These are phyloP conservation scores for Andricus curvator DNA, from an alignment of 2,888 invertebrate genomes.

Conservation along the genomic window DNA sequence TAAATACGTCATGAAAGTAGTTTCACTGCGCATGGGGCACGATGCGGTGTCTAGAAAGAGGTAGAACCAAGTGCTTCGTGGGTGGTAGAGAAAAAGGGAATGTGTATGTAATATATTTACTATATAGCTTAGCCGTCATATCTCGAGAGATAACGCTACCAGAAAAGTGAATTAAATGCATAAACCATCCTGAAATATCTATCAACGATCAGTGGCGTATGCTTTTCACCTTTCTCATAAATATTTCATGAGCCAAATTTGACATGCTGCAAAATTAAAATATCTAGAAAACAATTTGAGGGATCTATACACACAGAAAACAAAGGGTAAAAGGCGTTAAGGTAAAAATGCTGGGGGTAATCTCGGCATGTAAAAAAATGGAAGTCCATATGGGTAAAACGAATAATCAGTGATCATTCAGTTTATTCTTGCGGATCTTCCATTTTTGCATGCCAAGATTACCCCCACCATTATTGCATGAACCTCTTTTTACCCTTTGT, in stretches of 20 bases:
- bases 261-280: not conserved
- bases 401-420: too few species aligned
- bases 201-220: too few species aligned
- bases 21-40: slow-evolving; percentile 40
- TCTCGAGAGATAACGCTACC: slow-evolving; percentile 58
- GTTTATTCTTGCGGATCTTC: too few species aligned
- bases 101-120: too few species aligned
- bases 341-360: too few species aligned
- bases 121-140: slow-evolving; percentile 50
- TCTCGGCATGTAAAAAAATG: too few species aligned
- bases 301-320: not conserved
- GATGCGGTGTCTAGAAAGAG: not conserved
- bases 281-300: not conserved
- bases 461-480: too few species aligned
- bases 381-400: too few species aligned
- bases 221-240: not conserved
- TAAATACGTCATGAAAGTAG: slow-evolving; percentile 53
- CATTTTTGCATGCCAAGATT: not conserved
- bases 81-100: slow-evolving; percentile 44
- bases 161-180: slow-evolving; percentile 57
- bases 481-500: too few species aligned
- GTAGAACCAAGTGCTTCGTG: not conserved
- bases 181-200: slow-evolving; percentile 44
- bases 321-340: too few species aligned
- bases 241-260: not conserved